Conservation (phyloP, 2,113 vertebrate species). For the Neomonachus schauinslandi region DNA sequence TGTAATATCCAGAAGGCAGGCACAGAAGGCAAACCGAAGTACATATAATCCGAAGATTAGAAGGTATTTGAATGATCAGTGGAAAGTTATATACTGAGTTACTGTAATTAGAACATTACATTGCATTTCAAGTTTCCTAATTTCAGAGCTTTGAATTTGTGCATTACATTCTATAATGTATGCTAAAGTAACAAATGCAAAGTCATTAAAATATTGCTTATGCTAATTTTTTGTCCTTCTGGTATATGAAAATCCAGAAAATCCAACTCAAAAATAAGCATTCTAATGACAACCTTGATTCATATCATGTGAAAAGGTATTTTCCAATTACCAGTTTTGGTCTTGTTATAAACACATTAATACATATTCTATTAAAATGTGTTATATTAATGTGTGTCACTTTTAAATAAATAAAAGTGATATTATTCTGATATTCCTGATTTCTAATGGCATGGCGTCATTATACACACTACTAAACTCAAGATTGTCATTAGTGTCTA, state of each 20-base stretch:
- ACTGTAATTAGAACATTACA: slow-evolving; percentile 15
- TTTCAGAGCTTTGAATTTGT: slow-evolving; percentile 30
- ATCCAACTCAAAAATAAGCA: slow-evolving; percentile 42
- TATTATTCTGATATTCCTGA: background rate
- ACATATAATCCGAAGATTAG: background rate
- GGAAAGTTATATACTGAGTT: background rate
- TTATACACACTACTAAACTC: background rate
- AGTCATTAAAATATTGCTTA: slow-evolving; percentile 36
- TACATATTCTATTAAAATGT: background rate
- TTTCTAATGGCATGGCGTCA: background rate
- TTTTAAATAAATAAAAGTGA: slow-evolving; percentile 6
- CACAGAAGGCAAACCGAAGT: background rate
- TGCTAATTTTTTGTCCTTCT: background rate
- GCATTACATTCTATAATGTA: background rate
- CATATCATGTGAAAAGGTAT: background rate
- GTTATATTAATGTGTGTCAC: background rate
- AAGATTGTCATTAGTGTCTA: background rate
- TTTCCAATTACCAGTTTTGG: slow-evolving; percentile 41
- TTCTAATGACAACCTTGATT: background rate
- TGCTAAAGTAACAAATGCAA: slow-evolving; percentile 3
- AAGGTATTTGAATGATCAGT: background rate
- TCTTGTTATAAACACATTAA: background rate
- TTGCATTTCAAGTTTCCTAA: slow-evolving; percentile 41
- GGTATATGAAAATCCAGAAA: slow-evolving; percentile 9
- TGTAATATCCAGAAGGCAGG: background rate